These are phyloP conservation scores for Pristionchus japonicus DNA, from an alignment of 2,888 invertebrate species.

Conservation along the genomic window DNA sequence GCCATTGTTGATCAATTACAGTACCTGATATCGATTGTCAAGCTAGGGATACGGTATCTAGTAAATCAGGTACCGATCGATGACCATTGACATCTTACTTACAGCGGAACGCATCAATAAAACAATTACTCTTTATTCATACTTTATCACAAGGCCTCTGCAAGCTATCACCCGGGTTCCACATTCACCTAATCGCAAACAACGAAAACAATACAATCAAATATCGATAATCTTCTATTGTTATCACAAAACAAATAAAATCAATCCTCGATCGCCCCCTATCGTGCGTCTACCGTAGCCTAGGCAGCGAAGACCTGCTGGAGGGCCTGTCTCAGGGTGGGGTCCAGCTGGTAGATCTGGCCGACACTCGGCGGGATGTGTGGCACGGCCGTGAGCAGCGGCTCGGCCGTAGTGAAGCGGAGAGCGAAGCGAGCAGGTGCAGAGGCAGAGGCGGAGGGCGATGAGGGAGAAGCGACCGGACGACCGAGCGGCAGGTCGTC, in stretches of 20 bases:
- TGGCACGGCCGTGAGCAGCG: slow-evolving; percentile 59
- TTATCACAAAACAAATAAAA: not conserved
- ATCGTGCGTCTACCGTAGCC: not conserved
- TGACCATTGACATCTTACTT: not conserved
- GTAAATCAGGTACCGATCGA: not conserved
- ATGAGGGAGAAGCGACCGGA: not conserved
- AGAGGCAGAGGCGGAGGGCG: not conserved
- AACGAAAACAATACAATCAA: not conserved
- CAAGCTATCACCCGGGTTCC: slow-evolving; percentile 9
- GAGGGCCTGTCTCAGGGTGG: slow-evolving; percentile 28
- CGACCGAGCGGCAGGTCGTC: not conserved
- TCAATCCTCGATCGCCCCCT: not conserved
- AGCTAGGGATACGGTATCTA: not conserved
- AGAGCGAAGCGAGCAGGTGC: slow-evolving; percentile 55
- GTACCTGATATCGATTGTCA: not conserved
- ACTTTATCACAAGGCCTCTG: slow-evolving; percentile 10
- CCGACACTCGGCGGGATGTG: slow-evolving; percentile 54
- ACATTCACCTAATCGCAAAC: not conserved
- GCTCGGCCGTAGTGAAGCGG: slow-evolving; percentile 57
- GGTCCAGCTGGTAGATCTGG: slow-evolving; percentile 60
- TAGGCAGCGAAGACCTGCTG: slow-evolving; percentile 27
- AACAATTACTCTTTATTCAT: slow-evolving; percentile 19
- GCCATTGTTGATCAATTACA: slow-evolving; percentile 10
- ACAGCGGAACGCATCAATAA: not conserved
- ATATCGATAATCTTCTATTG: too few relatives aligned